Evolutionary conservation across 2,797 vertebrate species (phyloP).

Genomic region (Danio jaintianensis): DNA sequence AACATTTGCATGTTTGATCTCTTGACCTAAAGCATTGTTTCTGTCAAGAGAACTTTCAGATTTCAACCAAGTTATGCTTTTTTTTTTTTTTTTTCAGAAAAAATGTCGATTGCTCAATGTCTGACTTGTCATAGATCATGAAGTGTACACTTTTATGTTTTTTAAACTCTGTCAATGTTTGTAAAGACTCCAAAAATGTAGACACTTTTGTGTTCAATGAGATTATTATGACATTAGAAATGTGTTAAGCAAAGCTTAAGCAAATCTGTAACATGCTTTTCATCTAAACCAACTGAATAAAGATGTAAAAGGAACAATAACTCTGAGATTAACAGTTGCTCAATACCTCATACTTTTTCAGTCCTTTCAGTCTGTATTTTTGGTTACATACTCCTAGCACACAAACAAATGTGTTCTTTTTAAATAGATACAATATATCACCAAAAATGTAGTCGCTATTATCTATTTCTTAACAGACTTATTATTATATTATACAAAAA

Average conservation of each 20-base stretch:
- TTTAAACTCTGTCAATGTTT: neutral
- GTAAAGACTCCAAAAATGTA: too few species aligned
- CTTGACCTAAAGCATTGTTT: neutral
- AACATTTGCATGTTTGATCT: neutral
- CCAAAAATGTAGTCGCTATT: too few species aligned
- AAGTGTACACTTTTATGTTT: neutral
- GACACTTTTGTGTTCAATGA: too few species aligned
- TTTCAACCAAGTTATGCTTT: neutral
- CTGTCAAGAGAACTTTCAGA: neutral
- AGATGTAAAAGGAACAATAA: neutral
- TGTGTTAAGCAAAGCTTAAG: neutral
- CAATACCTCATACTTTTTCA: neutral
- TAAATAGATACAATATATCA: too few species aligned
- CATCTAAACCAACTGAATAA: neutral
- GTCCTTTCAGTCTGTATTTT: too few species aligned
- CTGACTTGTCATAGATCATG: accelerated
- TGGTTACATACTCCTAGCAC: too few species aligned
- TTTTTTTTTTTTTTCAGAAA: neutral
- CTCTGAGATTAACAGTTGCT: neutral
- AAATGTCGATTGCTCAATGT: neutral
- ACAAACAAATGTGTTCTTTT: too few species aligned
- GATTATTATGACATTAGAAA: neutral
- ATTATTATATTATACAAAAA: too few species aligned
- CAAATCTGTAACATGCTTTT: neutral
- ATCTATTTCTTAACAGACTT: too few species aligned